Percentiles rank a stretch among this genome's conserved stretches.
Evolutionary conservation across 2,797 vertebrate genomes (phyloP).

Genomic region (Prunella strophiata): DNA sequence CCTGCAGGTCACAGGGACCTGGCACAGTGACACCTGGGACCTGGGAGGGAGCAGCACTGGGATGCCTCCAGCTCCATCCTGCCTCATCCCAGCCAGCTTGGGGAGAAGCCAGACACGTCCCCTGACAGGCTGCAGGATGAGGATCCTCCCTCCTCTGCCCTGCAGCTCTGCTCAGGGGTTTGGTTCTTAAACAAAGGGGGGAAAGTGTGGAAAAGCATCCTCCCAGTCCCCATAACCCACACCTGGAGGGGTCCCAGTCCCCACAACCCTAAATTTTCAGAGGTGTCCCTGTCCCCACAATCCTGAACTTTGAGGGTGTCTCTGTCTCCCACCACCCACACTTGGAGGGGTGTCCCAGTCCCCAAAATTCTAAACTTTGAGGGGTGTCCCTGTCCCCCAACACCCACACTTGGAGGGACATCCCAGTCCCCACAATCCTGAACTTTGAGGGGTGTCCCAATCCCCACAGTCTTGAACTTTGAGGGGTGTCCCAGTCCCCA

Average conservation of each 20-base stretch:
- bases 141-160: not conserved
- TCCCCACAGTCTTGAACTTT: not conserved
- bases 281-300: not conserved
- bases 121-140: not conserved
- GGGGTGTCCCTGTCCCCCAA: too few relatives aligned
- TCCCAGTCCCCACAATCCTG: not conserved
- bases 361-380: accelerated
- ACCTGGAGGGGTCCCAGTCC: not conserved
- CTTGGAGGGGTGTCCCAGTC: not conserved
- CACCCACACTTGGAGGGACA: too few relatives aligned
- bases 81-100: not conserved
- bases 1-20: not conserved
- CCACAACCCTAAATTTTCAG: not conserved
- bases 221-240: not conserved
- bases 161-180: accelerated
- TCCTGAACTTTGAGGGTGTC: not conserved
- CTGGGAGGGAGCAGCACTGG: not conserved
- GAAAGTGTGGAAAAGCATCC: not conserved
- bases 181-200: not conserved
- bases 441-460: not conserved
- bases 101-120: not conserved
- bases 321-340: too few relatives aligned
- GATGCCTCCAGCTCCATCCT: not conserved
- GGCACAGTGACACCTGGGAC: not conserved
- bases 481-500: not conserved